phyloP scores from a whole-genome alignment of 2,797 vertebrate genomes.

The Aphelocoma californica region DNA sequence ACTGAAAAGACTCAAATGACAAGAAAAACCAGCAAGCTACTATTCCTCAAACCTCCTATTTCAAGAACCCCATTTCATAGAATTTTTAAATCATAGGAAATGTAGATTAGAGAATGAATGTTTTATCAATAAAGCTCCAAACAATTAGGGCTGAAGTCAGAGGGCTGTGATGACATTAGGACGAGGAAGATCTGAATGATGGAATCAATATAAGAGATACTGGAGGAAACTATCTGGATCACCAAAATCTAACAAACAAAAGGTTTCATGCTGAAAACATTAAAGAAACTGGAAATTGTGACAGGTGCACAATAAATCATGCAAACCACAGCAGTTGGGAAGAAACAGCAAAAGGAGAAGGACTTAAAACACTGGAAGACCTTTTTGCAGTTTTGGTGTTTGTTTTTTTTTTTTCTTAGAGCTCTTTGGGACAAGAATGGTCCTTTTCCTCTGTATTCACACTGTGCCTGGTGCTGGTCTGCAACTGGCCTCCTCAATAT shows the following conservation, averaged over 20 bases:
- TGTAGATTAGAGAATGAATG: not conserved
- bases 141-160: not conserved
- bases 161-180: not conserved
- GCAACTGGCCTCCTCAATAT: conserved; percentile 7
- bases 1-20: not conserved
- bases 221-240: not conserved
- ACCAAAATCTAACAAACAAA: conserved; percentile 2
- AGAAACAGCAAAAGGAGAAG: not conserved
- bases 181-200: not conserved
- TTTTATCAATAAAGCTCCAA: not conserved
- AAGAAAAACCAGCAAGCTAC: not conserved
- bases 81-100: not conserved
- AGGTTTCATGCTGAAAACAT: conserved; percentile 4
- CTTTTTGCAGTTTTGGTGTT: not conserved
- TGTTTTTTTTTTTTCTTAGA: not conserved
- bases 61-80: not conserved
- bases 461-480: not conserved
- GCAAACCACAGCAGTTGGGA: conserved; percentile 38
- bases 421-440: not conserved
- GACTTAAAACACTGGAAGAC: not conserved
- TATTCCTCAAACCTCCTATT: not conserved
- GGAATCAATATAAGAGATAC: not conserved
- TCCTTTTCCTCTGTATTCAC: not conserved
- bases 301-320: conserved; percentile 56
- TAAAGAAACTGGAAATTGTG: conserved; percentile 27